These are phyloP conservation scores for Drosophila tanythrix DNA, from an alignment of 2,888 invertebrate genomes.

Conservation along the genomic window DNA sequence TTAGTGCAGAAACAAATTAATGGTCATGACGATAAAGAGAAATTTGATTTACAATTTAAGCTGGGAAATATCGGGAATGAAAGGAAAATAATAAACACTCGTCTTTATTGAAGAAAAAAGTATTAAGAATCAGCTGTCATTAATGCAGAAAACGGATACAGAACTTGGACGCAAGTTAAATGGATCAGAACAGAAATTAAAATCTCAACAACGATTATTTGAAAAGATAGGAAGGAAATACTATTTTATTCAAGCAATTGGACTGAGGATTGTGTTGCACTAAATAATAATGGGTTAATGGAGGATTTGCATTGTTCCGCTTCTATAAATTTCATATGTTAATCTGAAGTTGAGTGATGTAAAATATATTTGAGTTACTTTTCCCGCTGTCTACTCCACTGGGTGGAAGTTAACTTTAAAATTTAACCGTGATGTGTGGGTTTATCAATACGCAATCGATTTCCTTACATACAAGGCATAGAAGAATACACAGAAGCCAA, in stretches of 20 bases:
- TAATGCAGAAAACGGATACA: neutral
- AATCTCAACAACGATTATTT: neutral
- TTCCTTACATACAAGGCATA: too few species aligned
- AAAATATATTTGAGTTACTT: neutral
- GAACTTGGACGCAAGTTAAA: neutral
- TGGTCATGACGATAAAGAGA: neutral
- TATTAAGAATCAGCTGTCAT: neutral
- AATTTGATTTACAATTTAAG: neutral
- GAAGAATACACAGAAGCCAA: too few species aligned
- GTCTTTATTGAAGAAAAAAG: neutral
- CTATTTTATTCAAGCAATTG: neutral
- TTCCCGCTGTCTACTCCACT: neutral
- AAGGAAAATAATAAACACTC: neutral
- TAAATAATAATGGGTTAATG: rapidly evolving
- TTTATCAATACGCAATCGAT: neutral
- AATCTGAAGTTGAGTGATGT: neutral
- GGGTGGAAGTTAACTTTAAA: neutral
- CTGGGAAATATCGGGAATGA: neutral
- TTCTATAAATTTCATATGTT: neutral
- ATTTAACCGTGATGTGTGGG: neutral
- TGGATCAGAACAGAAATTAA: too few species aligned
- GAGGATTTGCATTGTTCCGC: rapidly evolving
- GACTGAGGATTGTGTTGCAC: rapidly evolving
- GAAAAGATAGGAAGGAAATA: neutral
- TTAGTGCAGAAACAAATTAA: neutral